Evolutionary conservation across 2,888 invertebrate species (phyloP), one percentile per base, ranked within the genome.

Genomic region (Erynnis tages): DNA sequence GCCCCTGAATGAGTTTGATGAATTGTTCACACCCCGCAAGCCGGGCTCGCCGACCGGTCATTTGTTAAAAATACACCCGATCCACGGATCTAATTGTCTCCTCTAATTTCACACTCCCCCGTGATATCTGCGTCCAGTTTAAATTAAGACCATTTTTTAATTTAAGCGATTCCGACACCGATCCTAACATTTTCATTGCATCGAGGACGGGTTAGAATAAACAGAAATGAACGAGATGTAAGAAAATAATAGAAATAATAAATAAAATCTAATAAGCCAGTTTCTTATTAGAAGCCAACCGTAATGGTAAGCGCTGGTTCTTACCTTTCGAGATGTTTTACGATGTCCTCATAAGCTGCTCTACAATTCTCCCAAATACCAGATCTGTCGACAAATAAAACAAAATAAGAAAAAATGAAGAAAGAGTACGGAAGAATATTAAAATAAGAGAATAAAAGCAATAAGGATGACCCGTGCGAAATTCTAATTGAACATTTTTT

Each of bases 331-430:
- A 97, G 93, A 85, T 97, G 97, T 91, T 97, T 97, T 69, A 97
- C 96, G 86, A 97, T 96, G 90, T 97, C 97, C 90, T 97, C 97
- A 87, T 97, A 97, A 68, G 96, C 96, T 63, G 96, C 96, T 87
- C 96, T 93, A 91, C 97, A 97, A 90, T 97, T 97, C 91, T 97
- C 97, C 97, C 97, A 97, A 80, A 97, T 96, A 71, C 95, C 95
- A 79, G 95, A 95, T 83, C 94, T 94, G 91, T 63, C 84, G 91
- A 86, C 86, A 90, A 86, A 86, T 69, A 79, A 82, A 76, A 75
- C 57, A 77, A 78, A 84, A 82, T 78, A 79, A 82, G 78, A 78
- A 70, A 77, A 80, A 80, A 76, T 60, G 64, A 75, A 71, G 62
- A 75, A 71, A 71, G 54, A 60, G 62, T 63, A 63, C 56, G 65